These are phyloP conservation scores for Hestina assimilis DNA, from an alignment of 1,140 invertebrate genomes.

Conservation along the genomic window DNA sequence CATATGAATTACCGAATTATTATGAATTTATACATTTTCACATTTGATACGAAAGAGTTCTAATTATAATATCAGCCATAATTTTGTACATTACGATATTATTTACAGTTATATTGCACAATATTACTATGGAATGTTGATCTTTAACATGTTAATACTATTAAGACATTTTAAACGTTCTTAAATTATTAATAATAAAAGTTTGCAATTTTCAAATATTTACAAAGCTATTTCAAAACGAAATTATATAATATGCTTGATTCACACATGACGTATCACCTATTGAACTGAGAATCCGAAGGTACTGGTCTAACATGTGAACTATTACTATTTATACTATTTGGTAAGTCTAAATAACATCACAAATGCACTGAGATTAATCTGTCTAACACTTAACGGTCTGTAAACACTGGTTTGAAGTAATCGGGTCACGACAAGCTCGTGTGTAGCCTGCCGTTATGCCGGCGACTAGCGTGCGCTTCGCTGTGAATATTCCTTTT, in stretches of 20 bases:
- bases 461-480: constrained; percentile 71
- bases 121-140: constrained; percentile 70
- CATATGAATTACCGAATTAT: too few relatives aligned
- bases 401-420: constrained; percentile 22
- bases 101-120: constrained; percentile 72
- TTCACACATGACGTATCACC: not conserved
- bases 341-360: constrained; percentile 47
- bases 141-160: constrained; percentile 14
- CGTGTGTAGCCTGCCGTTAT: constrained; percentile 48
- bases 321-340: constrained; percentile 23
- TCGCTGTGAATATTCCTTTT: constrained; percentile 84
- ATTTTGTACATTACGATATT: constrained; percentile 54
- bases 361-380: constrained; percentile 67
- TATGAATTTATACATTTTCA: not conserved
- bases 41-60: constrained; percentile 1
- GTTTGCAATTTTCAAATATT: constrained; percentile 14
- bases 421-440: constrained; percentile 52
- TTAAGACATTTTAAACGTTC: constrained; percentile 10
- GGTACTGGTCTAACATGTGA: constrained; percentile 49
- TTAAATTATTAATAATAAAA: constrained; percentile 3
- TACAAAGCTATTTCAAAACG: constrained; percentile 20
- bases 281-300: constrained; percentile 46
- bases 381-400: constrained; percentile 31
- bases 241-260: constrained; percentile 5
- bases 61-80: constrained; percentile 21